phyloP scores from a whole-genome alignment of 2,797 vertebrate genomes.

The Tragopan temminckii region DNA sequence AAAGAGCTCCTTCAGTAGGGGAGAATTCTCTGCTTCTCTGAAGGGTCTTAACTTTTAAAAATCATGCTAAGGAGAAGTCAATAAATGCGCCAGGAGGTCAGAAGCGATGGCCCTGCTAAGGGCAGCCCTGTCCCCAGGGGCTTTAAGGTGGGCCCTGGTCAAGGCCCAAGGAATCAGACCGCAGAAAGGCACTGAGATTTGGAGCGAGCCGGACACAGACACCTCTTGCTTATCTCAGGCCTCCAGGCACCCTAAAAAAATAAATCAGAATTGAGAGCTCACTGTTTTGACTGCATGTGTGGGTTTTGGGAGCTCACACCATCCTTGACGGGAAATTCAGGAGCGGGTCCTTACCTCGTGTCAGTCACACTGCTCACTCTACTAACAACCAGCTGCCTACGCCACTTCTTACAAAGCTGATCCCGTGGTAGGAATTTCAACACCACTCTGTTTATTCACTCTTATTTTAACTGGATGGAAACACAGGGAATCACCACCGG shows the following conservation, averaged over 20 bases:
- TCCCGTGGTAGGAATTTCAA: neutral
- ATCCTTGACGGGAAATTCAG: neutral
- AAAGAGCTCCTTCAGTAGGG: neutral
- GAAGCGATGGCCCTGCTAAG: neutral
- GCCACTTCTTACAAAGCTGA: neutral
- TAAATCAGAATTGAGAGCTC: neutral
- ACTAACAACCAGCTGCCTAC: neutral
- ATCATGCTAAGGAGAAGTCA: neutral
- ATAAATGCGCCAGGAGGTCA: neutral
- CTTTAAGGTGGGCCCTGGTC: neutral
- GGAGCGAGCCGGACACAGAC: neutral
- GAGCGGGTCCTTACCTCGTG: neutral
- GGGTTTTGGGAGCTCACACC: neutral
- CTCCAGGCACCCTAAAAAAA: neutral
- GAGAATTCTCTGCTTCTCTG: constrained; percentile 1
- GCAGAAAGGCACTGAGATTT: neutral
- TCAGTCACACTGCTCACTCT: neutral
- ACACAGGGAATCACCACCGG: neutral
- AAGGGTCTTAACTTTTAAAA: neutral
- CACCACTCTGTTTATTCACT: neutral
- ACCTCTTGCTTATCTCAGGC: accelerated
- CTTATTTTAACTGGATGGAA: neutral
- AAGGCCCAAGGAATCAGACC: neutral
- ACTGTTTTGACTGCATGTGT: neutral
- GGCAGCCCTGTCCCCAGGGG: neutral